These are phyloP conservation scores for Catocala sponsa DNA, from an alignment of 2,888 invertebrate species.

Conservation along the genomic window DNA sequence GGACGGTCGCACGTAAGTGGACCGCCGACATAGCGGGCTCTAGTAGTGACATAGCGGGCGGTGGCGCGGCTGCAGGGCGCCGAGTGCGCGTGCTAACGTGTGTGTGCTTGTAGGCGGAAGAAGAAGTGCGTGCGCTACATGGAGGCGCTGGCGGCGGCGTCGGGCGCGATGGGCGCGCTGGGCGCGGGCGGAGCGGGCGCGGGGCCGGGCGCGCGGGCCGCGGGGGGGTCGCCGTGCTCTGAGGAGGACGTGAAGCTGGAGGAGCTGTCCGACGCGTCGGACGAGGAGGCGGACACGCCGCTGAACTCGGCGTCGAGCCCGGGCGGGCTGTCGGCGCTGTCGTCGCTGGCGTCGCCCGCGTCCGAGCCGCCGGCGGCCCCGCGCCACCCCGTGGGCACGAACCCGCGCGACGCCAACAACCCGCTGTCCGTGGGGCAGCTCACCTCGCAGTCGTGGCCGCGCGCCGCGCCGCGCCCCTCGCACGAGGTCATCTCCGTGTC, in stretches of 20 bases:
- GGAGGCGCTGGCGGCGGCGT: constrained; percentile 92
- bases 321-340: constrained; percentile 83
- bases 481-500: constrained; percentile 86
- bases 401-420: constrained; percentile 97
- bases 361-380: constrained; percentile 89
- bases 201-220: constrained; percentile 92
- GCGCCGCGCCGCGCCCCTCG: constrained; percentile 73
- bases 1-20: too few species aligned
- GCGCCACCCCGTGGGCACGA: constrained; percentile 95
- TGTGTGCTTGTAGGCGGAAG: constrained; percentile 92
- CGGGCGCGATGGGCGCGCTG: constrained; percentile 81
- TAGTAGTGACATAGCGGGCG: too few species aligned
- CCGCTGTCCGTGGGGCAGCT: constrained; percentile 96
- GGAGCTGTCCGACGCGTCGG: constrained; percentile 90
- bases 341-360: constrained; percentile 92
- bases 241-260: constrained; percentile 91
- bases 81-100: too few species aligned
- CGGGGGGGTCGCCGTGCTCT: constrained; percentile 94
- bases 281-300: constrained; percentile 85
- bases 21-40: too few species aligned
- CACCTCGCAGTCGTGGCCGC: constrained; percentile 90
- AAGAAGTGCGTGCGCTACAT: constrained; percentile 98
- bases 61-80: too few species aligned
- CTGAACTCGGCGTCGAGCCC: constrained; percentile 83
- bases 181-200: constrained; percentile 91